Percentiles rank a stretch among this genome's conserved stretches.
Conservation (phyloP, 1,140 invertebrate species). For the Proales similis region DNA sequence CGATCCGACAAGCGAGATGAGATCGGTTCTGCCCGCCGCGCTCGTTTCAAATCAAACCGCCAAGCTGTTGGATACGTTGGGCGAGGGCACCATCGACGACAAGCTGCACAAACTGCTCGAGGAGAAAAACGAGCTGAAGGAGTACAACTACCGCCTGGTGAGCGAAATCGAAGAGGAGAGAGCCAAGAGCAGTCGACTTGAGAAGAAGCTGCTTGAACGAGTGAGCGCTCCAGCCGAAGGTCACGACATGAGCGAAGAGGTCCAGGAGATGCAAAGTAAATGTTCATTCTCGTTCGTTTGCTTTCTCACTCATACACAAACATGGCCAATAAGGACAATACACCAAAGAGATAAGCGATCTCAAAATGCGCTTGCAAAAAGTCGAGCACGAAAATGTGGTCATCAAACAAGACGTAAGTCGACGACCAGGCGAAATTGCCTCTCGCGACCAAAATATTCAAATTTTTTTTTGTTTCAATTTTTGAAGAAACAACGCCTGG, state of each 20-base stretch:
- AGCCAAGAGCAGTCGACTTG: slow-evolving; percentile 1
- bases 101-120: slow-evolving; percentile 25
- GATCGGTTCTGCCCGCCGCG: slow-evolving; percentile 28
- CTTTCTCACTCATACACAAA: not conserved
- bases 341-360: slow-evolving; percentile 35
- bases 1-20: not conserved
- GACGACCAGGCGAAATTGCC: not conserved
- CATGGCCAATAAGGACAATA: slow-evolving; percentile 4
- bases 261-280: slow-evolving; percentile 30
- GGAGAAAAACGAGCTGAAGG: slow-evolving; percentile 31
- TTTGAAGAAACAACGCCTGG: slow-evolving; percentile 14
- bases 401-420: slow-evolving; percentile 36
- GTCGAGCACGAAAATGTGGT: slow-evolving; percentile 32
- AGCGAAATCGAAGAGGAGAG: slow-evolving; percentile 27
- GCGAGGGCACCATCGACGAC: slow-evolving; percentile 34
- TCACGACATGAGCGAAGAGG: slow-evolving; percentile 21
- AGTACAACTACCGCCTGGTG: slow-evolving; percentile 1
- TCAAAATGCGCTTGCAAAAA: slow-evolving; percentile 34
- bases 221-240: slow-evolving; percentile 8
- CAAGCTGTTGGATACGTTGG: slow-evolving; percentile 23
- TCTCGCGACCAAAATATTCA: not conserved
- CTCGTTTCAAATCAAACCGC: slow-evolving; percentile 17
- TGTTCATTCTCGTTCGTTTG: not conserved
- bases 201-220: slow-evolving; percentile 23
- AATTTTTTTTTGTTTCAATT: slow-evolving; percentile 1